These are phyloP conservation scores for Prunella strophiata DNA, from an alignment of 2,797 vertebrate genomes.

Conservation along the genomic window DNA sequence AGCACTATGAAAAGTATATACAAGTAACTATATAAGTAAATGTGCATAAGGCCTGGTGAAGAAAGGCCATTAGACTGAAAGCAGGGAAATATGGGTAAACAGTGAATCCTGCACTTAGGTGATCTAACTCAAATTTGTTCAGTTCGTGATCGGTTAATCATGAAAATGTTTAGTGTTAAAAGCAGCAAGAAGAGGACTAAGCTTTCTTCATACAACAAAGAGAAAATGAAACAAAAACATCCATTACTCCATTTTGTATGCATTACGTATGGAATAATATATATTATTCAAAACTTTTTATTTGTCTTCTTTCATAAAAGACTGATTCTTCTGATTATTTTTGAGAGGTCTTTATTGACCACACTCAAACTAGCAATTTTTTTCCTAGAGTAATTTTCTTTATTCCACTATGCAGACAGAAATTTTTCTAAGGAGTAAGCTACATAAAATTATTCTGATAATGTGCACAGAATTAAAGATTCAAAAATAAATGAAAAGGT, in stretches of 20 bases:
- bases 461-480: neutral
- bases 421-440: neutral
- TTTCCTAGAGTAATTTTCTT: neutral
- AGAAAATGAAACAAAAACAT: neutral
- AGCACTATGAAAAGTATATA: neutral
- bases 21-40: neutral
- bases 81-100: neutral
- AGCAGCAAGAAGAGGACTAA: neutral
- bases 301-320: neutral
- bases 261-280: neutral
- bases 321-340: neutral
- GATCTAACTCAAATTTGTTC: neutral
- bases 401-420: neutral
- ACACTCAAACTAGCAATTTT: neutral
- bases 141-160: neutral
- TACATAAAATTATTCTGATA: neutral
- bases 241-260: rapidly evolving
- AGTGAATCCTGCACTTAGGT: neutral
- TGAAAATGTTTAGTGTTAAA: neutral
- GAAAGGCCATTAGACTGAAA: neutral
- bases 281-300: neutral
- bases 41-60: neutral
- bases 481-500: neutral
- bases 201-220: neutral
- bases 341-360: neutral